phyloP scores from a whole-genome alignment of 2,113 vertebrate species.

The Mobula hypostoma region DNA sequence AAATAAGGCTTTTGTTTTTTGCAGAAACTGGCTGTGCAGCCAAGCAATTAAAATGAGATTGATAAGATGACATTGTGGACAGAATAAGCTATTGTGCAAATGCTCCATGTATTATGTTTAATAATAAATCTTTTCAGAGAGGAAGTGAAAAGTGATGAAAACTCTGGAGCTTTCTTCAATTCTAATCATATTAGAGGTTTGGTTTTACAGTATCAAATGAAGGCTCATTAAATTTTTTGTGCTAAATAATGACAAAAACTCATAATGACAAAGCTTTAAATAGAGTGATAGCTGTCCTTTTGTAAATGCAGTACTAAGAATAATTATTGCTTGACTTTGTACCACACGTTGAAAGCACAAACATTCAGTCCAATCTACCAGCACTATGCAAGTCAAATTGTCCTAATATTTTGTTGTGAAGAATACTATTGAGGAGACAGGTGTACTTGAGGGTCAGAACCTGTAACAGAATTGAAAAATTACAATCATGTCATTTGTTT shows the following conservation, averaged over 20 bases:
- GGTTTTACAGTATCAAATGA: too few relatives aligned
- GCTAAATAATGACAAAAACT: background rate
- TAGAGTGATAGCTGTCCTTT: background rate
- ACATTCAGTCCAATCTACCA: background rate
- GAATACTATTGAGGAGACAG: background rate
- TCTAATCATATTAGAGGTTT: background rate
- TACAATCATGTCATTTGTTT: background rate
- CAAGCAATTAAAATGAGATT: conserved; percentile 11
- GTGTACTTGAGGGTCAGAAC: background rate
- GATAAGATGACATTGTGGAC: conserved; percentile 18
- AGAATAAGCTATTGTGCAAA: conserved; percentile 10
- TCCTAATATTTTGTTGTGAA: background rate
- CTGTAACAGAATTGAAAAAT: background rate
- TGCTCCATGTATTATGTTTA: background rate
- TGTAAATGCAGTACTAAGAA: background rate
- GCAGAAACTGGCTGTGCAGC: background rate
- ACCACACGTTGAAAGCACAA: too few relatives aligned
- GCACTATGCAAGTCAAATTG: background rate
- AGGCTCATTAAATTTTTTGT: background rate
- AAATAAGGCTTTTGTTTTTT: background rate
- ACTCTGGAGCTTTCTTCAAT: background rate
- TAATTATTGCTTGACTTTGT: background rate
- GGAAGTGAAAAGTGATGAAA: conserved; percentile 15
- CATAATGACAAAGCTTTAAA: background rate
- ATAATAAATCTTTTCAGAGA: conserved; percentile 5